Base-by-base conservation (phyloP, 2,113 vertebrate genomes). In the Ciconia stormi region DNA sequence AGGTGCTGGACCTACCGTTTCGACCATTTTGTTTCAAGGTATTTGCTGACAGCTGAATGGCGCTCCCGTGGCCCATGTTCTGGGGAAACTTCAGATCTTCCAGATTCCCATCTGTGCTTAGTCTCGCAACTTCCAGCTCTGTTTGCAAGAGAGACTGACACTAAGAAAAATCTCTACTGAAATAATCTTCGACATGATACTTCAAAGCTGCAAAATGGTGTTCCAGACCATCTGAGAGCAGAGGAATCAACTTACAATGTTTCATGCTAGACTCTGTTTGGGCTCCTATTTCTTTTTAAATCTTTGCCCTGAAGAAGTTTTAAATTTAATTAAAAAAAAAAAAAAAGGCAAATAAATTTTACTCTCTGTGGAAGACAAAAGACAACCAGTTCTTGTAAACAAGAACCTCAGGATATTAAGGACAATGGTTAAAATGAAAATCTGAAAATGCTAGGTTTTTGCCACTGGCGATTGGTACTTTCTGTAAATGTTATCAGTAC, bases 51-150 rank as follows among this genome's bases (percentile, higher is more conserved):
- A 99, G 98, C 96, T 99, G 99, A 91, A 99, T 99, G 47, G 99
- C 97, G 32, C 99, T 99, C 52, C 99, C 99, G 5, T 99, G 99
- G 83, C 98, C 99, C 78, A 98, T 97, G 11, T 98, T 99, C 97
- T 99, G 99, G 46, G 99, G 99, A 96, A 99, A 99, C 96, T 98
- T 99, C 96, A 99, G 97, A 90, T 99, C 99, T 44, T 99, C 99
- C 83, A 99, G 98, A 94, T 99, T 99, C 76, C 99, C 99, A 87
- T 99, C 99, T 19, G 99, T 99, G 97, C 99, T 99, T 87, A 99
- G 98, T 87, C 99, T 98, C 1, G 99, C 99, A 91, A 99, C 99
- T 98, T 99, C 99, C 95, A 99, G 96, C 96, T 99, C 99, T 99
- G 98, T 93, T 94, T 93, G 96, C 18, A 87, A 91, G 63, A 97